Conservation (phyloP, 2,888 invertebrate genomes). For the Mesorhabditis spiculigera region DNA sequence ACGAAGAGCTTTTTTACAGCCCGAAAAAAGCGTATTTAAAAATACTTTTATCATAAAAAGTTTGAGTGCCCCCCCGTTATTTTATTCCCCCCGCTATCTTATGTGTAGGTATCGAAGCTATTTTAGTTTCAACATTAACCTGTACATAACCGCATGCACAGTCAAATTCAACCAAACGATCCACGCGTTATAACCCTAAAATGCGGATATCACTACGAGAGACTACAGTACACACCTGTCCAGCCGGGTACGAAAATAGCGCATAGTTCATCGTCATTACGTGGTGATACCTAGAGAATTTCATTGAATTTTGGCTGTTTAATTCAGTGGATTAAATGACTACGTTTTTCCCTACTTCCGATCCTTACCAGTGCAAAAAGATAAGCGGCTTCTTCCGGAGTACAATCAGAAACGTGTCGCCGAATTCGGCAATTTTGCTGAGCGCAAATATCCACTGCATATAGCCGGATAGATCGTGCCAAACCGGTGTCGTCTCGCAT, state of each 20-base stretch:
- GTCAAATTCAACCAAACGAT: constrained; percentile 55
- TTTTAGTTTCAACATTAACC: too few relatives aligned
- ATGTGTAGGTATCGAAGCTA: too few relatives aligned
- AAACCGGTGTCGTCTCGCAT: too few relatives aligned
- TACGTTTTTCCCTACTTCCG: too few relatives aligned
- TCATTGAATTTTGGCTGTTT: not conserved
- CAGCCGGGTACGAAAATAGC: constrained; percentile 37
- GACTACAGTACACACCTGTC: too few relatives aligned
- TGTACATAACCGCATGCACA: constrained; percentile 46
- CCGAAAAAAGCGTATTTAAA: too few relatives aligned
- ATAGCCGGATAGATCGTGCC: constrained; percentile 35
- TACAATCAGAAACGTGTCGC: constrained; percentile 44
- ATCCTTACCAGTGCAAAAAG: constrained; percentile 43
- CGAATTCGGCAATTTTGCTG: constrained; percentile 42
- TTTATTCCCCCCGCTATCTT: too few relatives aligned
- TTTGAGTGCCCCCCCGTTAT: too few relatives aligned
- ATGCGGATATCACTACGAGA: too few relatives aligned
- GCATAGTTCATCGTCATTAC: constrained; percentile 56
- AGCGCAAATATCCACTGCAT: constrained; percentile 47
- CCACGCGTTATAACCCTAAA: constrained; percentile 54
- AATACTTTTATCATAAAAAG: too few relatives aligned
- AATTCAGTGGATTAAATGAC: too few relatives aligned
- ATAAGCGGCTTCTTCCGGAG: constrained; percentile 40
- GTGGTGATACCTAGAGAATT: constrained; percentile 41
- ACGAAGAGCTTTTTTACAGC: too few relatives aligned